These are phyloP conservation scores for rat (Rattus norvegicus) DNA, from an alignment of 2,113 vertebrate genomes.

Conservation along the genomic window GRCr8 NC_086030.1:29738001-29738500, in stretches of 20 bases:
- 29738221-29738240: slow-evolving; percentile 24
- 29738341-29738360: background rate
- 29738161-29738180: background rate
- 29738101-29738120: background rate
- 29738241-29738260: slow-evolving; percentile 66
- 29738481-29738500: slow-evolving; percentile 25
- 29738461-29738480: background rate
- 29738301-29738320: background rate
- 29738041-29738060: background rate
- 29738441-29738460: background rate
- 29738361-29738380: background rate
- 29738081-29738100: background rate
- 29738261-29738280: background rate
- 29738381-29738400: no score
- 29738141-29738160: background rate
- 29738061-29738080: accelerated
- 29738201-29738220: slow-evolving; percentile 48
- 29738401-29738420: background rate
- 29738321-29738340: background rate
- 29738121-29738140: background rate
- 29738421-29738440: background rate
- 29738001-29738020: background rate
- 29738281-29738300: background rate
- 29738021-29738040: accelerated
- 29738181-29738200: background rate